Base-by-base conservation (phyloP, 1,140 invertebrate species). In the Notospermus geniculatus region DNA sequence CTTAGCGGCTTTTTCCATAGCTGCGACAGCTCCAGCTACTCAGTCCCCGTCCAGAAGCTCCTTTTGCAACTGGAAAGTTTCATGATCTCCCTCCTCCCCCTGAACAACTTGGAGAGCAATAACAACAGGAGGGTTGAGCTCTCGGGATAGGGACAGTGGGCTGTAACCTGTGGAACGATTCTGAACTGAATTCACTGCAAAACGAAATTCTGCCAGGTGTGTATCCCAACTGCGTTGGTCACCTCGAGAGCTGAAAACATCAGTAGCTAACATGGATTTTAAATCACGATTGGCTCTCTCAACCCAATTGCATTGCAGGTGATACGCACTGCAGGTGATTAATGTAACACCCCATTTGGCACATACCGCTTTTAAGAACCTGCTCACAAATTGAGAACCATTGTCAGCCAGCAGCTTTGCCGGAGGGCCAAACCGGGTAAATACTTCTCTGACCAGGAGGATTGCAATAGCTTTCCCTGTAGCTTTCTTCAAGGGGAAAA, bases 371-470 rank as follows among this genome's bases (percentile, higher is more conserved):
- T 43, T 43, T 19, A 43, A 43, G 19, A 43, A 43, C 39, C 19
- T 43, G 11, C 11, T 13, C 11, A 43, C 39, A 43, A 43, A 43
- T 19, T 43, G 39, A 19, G 39, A 43, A 43, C 39, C 39, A 19
- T 43, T 43, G 39, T 43, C 39, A 43, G 39, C 19, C 19, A 43
- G 19, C 39, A 43, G 19, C 39, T 19, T 11, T 43, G 39, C 11
- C 19, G 68, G 65, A 27, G 63, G 45, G 1, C 62, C 68, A 58
- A 64, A 64, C 23, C 59, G 30, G 2, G 54, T 19, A 15, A 69
- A 39, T 11, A 67, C 22, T 41, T 67, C 45, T 50, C 63, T 54
- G 2, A 64, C 58, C 19, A 69, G 2, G 7, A 64, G 9, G 55
- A 59, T 61, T 4, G 65, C 65, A 1, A 64, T 60, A 19, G 50